phyloP scores from a whole-genome alignment of 2,113 vertebrate species.

The Oenanthe melanoleuca region DNA sequence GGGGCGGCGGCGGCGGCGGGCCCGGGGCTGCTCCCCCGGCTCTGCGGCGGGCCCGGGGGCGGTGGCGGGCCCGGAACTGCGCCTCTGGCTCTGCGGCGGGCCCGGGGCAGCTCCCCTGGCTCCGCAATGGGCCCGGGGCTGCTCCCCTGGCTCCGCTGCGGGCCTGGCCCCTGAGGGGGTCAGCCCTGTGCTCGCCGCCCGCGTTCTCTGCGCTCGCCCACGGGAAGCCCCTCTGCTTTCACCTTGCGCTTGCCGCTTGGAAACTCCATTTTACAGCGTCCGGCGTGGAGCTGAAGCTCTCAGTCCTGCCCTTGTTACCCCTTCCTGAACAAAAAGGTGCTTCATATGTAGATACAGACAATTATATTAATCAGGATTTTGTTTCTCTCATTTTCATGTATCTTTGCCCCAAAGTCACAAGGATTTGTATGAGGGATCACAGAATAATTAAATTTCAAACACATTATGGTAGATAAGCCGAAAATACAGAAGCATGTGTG shows the following conservation, averaged over 20 bases:
- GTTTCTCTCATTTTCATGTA: neutral
- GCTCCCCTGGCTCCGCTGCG: neutral
- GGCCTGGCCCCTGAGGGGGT: too few species aligned
- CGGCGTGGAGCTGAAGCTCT: accelerated
- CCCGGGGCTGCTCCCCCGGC: too few species aligned
- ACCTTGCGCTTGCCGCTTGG: accelerated
- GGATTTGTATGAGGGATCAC: accelerated
- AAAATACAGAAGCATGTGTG: neutral
- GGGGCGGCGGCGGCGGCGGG: too few species aligned
- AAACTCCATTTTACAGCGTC: neutral
- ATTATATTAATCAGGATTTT: neutral
- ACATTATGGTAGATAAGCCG: neutral
- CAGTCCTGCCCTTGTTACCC: accelerated
- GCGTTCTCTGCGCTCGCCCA: accelerated
- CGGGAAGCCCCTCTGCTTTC: neutral
- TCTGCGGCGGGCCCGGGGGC: too few species aligned
- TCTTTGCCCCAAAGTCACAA: neutral
- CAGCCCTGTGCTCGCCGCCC: accelerated
- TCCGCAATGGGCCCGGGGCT: too few species aligned
- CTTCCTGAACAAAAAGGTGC: accelerated
- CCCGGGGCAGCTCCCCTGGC: neutral
- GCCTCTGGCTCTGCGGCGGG: too few species aligned
- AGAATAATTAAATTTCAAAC: neutral
- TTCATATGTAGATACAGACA: accelerated
- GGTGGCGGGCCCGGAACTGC: too few species aligned